Conservation (phyloP, 2,888 invertebrate species). For the Hydrotaea cyrtoneurina region DNA sequence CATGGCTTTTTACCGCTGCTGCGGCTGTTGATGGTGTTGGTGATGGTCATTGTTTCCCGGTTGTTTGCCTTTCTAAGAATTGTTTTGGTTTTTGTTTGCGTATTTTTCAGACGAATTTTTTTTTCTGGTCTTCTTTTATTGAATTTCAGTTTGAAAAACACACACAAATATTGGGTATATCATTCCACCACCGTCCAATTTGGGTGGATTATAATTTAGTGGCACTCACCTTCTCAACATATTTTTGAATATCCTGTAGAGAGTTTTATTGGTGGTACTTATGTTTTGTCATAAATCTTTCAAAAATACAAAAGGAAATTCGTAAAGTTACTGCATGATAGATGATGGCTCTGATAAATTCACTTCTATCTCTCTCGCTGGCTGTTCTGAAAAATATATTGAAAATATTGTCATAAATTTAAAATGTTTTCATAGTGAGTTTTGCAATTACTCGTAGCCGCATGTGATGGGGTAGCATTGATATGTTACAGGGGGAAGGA, state of each 20-base stretch:
- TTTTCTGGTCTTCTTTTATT: background rate
- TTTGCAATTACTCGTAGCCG: background rate
- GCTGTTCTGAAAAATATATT: conserved; percentile 8
- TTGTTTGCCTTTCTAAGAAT: conserved; percentile 7
- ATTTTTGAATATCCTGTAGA: conserved; percentile 2
- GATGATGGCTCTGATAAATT: conserved; percentile 10
- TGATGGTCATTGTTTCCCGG: background rate
- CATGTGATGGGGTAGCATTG: background rate
- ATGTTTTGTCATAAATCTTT: conserved; percentile 20
- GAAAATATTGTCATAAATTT: conserved; percentile 34
- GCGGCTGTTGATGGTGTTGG: background rate
- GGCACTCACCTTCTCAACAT: conserved; percentile 16
- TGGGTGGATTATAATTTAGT: too few species aligned
- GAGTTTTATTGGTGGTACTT: background rate
- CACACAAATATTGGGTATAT: background rate
- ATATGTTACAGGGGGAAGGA: conserved; percentile 1
- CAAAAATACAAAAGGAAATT: conserved; percentile 2
- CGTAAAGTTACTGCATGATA: conserved; percentile 29
- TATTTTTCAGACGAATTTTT: background rate
- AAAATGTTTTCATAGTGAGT: conserved; percentile 5
- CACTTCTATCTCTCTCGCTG: background rate
- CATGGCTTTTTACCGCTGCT: background rate
- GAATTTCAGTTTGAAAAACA: background rate
- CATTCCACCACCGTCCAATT: too few species aligned
- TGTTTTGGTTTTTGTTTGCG: background rate